Evolutionary conservation across 2,797 vertebrate genomes (phyloP), one percentile per base, ranked within the genome.

Genomic region (Lateolabrax maculatus): DNA sequence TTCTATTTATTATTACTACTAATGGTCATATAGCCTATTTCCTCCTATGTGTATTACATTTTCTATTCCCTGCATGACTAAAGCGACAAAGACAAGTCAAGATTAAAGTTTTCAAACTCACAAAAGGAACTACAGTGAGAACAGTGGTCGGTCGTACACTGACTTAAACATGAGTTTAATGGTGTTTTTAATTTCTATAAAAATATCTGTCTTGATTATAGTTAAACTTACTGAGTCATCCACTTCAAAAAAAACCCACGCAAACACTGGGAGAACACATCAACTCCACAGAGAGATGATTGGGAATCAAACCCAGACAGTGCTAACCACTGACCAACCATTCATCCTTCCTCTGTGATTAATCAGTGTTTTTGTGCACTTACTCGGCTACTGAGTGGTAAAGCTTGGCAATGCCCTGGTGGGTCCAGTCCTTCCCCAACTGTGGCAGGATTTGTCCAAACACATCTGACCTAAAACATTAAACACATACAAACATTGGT

Each of bases 361-460:
- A 86, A 80, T 85, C 77, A 83, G 41, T 49, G 63, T 75, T 79
- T 46, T 73, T 76, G 48, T 53, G 68, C 75, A 97, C 98, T 94
- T 94, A 99, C 98, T 99, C 97, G 0, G 98, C 97, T 87, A 99
- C 98, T 75, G 97, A 97, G 90, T 99, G 98, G 91, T 99, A 99
- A 16, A 99, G 98, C 90, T 97, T 98, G 65, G 98, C 98, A 71
- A 99, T 99, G 56, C 98, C 98, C 92, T 99, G 97, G 86, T 99
- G 98, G 48, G 98, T 99, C 98, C 98, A 99, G 94, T 99, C 98
- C 90, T 99, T 99, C 75, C 98, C 98, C 91, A 99, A 88, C 83
- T 99, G 98, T 39, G 98, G 98, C 75, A 99, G 95, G 83, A 99
- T 99, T 90, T 99, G 98, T 36, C 98, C 98, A 90, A 99, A 95